These are phyloP conservation scores for Sphenopsis melanotis DNA, from an alignment of 2,797 vertebrate genomes.

Conservation along the genomic window DNA sequence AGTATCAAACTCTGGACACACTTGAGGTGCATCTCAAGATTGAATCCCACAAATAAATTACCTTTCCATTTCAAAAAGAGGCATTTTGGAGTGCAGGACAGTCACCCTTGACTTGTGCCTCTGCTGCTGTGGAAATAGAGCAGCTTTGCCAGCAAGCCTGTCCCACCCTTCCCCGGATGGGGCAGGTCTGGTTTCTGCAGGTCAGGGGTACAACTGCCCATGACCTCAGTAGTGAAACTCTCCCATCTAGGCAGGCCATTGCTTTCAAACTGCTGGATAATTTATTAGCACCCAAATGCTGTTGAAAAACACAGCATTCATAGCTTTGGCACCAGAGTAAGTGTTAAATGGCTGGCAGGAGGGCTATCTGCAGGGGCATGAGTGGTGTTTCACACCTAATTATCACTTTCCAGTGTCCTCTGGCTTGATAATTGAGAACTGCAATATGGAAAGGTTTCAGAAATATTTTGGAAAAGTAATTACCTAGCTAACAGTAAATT, in stretches of 20 bases:
- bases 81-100: not conserved
- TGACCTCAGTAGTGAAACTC: not conserved
- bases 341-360: conserved; percentile 9
- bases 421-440: conserved; percentile 1
- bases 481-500: not conserved
- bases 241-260: not conserved
- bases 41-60: not conserved
- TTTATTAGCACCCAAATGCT: conserved; percentile 19
- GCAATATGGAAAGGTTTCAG: not conserved
- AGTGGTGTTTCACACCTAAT: conserved; percentile 35
- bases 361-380: not conserved
- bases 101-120: not conserved
- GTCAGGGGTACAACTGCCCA: not conserved
- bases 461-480: not conserved
- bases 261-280: not conserved
- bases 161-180: not conserved
- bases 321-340: not conserved
- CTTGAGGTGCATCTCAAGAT: not conserved
- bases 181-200: not conserved
- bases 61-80: not conserved
- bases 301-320: conserved; percentile 13
- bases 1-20: not conserved
- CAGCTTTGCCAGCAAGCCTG: not conserved
- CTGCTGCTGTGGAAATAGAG: not conserved
- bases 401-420: conserved; percentile 33